Conservation (phyloP, 2,888 invertebrate species). For the Noctua fimbriata region DNA sequence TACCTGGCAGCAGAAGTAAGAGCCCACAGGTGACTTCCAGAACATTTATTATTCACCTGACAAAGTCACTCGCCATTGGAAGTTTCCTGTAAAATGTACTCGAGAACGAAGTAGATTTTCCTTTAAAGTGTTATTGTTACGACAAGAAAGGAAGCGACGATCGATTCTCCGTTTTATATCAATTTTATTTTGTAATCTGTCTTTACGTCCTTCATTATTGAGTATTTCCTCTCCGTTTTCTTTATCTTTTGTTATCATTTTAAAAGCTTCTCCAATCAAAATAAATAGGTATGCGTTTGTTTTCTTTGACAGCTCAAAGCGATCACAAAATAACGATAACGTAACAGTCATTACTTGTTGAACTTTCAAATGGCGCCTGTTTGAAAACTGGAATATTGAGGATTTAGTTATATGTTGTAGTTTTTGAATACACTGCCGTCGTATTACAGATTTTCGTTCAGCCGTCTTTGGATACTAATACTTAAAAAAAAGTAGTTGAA, state of each 20-base stretch:
- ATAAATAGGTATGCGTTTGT: background rate
- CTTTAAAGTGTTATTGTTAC: constrained; percentile 80
- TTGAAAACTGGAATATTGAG: background rate
- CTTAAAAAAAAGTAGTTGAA: no score
- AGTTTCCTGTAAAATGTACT: constrained; percentile 77
- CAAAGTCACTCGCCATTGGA: constrained; percentile 82
- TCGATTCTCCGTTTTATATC: constrained; percentile 67
- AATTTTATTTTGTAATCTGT: constrained; percentile 45
- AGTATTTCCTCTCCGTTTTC: background rate
- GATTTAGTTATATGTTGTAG: background rate
- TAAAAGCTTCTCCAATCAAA: constrained; percentile 7
- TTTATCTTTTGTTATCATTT: constrained; percentile 20
- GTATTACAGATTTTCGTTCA: background rate
- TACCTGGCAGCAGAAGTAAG: constrained; percentile 74
- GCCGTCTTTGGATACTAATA: background rate
- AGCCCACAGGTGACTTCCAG: constrained; percentile 73
- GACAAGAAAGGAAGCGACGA: constrained; percentile 68
- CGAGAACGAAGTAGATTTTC: constrained; percentile 77
- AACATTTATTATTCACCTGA: constrained; percentile 86
- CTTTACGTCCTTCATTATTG: constrained; percentile 16
- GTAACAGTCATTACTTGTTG: constrained; percentile 26
- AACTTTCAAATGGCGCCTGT: constrained; percentile 2
- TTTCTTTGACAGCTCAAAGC: background rate
- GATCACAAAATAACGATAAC: background rate
- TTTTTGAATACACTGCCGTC: background rate